Evolutionary conservation across 1,140 invertebrate species (phyloP), one percentile per base, ranked within the genome.

Genomic region (Diorhabda carinulata): DNA sequence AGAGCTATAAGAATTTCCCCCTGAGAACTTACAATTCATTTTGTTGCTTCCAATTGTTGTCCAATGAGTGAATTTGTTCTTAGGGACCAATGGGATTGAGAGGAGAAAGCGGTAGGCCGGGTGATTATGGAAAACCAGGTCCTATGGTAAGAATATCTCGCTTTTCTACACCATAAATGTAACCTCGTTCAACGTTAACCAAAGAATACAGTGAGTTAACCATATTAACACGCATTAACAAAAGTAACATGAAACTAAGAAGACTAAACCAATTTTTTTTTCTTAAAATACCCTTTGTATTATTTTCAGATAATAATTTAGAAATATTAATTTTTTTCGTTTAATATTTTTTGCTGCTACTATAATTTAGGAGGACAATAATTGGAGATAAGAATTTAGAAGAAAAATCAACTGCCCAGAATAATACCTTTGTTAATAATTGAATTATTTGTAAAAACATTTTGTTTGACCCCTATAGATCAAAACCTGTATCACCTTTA

Each of bases 41-140:
- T 25, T 25, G 25, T 25, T 25, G 25, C 25, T 25, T 25, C 25
- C 25, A 25, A 25, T 25, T 25, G 25, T 25, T 25, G 25, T 25
- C 25, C 25, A 25, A 25, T 25, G 25, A 25, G 25, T 25, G 25
- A 52, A 52, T 52, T 67, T 10, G 67, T 43, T 70, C 56, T 61
- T 70, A 94, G 92, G 93, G 94, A 79, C 93, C 94, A 47, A 94
- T 95, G 88, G 93, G 93, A 77, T 85, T 95, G 74, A 88, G 92
- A 81, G 93, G 93, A 70, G 93, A 94, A 83, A 86, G 83, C 74
- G 93, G 89, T 74, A 87, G 86, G 76, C 84, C 86, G 77, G 92
- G 89, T 77, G 91, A 89, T 80, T 83, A 86, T 76, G 92, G 92
- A 78, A 92, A 91, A 82, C 85, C 86, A 78, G 92, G 88, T 72